Evolutionary conservation across 2,797 vertebrate species (phyloP).

Genomic region (Carapus acus): DNA sequence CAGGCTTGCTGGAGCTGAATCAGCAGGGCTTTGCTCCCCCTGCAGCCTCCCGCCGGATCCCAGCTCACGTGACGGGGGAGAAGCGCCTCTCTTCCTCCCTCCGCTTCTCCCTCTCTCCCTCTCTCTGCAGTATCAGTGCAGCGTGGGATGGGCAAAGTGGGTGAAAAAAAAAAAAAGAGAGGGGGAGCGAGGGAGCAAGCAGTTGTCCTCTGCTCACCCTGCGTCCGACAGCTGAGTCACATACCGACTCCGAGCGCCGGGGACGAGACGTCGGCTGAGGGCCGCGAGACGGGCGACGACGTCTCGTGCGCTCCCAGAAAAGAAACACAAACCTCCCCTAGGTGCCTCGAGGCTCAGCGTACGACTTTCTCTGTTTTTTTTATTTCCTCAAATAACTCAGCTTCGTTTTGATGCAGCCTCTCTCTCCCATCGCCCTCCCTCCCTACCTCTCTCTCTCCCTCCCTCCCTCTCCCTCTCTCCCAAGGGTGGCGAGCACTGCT

Average conservation of each 20-base stretch:
- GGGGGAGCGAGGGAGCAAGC: constrained; percentile 4
- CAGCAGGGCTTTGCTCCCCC: constrained; percentile 69
- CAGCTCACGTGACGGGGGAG: constrained; percentile 65
- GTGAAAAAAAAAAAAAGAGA: constrained; percentile 16
- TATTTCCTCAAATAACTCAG: too few relatives aligned
- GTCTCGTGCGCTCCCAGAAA: constrained; percentile 40
- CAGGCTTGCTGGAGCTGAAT: constrained; percentile 68
- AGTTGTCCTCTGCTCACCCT: constrained; percentile 60
- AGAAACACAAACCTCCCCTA: too few relatives aligned
- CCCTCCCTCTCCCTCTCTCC: constrained; percentile 42
- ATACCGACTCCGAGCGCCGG: constrained; percentile 41
- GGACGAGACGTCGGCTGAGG: constrained; percentile 31
- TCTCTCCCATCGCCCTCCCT: constrained; percentile 39
- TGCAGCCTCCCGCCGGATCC: constrained; percentile 68
- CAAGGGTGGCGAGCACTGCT: constrained; percentile 98
- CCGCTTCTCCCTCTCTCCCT: too few relatives aligned
- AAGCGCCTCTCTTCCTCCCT: constrained; percentile 58
- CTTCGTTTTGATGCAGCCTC: too few relatives aligned
- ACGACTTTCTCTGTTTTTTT: too few relatives aligned
- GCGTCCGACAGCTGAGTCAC: constrained; percentile 57
- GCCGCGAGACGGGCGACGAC: constrained; percentile 42
- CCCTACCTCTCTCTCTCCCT: constrained; percentile 42
- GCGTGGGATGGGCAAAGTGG: constrained; percentile 55
- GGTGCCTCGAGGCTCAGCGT: too few relatives aligned
- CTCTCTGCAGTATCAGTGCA: constrained; percentile 69